These are phyloP conservation scores for Hydropsyche tenuis DNA, from an alignment of 1,140 invertebrate genomes.

Conservation along the genomic window DNA sequence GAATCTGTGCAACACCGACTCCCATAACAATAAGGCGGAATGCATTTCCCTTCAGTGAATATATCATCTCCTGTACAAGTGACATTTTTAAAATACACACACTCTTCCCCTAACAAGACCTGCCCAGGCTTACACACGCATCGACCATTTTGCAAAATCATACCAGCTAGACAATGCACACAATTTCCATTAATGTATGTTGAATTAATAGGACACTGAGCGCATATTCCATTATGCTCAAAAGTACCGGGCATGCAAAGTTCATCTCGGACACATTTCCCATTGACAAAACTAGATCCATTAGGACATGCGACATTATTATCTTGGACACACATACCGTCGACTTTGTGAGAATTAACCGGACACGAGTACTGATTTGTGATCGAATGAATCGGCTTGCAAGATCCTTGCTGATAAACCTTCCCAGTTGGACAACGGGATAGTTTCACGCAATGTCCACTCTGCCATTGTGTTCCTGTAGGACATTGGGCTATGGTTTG, in stretches of 20 bases:
- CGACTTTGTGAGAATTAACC: neutral
- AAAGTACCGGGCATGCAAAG: neutral
- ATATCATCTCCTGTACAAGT: constrained; percentile 1
- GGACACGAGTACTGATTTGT: neutral
- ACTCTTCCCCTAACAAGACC: neutral
- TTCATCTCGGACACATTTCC: neutral
- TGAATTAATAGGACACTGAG: constrained; percentile 12
- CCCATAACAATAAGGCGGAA: constrained; percentile 11
- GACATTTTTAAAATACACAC: neutral
- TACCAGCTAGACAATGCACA: neutral
- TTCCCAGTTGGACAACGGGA: neutral
- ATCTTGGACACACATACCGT: neutral
- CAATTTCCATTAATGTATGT: constrained; percentile 14
- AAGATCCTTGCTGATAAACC: neutral
- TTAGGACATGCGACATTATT: constrained; percentile 3
- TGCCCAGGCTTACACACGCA: neutral
- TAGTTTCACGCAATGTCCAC: neutral
- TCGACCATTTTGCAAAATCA: constrained; percentile 16
- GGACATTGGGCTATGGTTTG: constrained; percentile 13
- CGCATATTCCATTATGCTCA: neutral
- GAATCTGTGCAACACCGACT: neutral
- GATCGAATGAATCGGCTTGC: neutral
- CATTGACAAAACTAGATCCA: neutral
- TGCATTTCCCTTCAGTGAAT: neutral
- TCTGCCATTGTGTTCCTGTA: neutral